Base-by-base conservation (phyloP, 35 echinoderm and acorn worm species). In the Chiridota heheva region DNA sequence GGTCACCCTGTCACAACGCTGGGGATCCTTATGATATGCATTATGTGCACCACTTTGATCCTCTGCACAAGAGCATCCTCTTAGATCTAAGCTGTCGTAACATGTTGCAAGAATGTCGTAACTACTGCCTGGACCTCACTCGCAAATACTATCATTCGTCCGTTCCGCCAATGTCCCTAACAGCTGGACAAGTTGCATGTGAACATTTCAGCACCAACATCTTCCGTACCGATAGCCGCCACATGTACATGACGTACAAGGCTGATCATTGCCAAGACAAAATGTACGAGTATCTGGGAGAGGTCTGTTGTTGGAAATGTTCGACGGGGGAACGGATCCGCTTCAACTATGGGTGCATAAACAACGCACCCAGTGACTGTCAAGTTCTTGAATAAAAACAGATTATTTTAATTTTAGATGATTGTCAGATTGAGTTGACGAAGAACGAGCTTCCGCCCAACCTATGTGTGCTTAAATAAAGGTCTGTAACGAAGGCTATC, bases 41-140 rank as follows among this genome's bases (percentile, higher is more conserved):
- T 17, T 47, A 74, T 26, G 55, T 74, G 70, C 55, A 74, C 44
- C 70, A 74, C 70, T 74, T 74, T 17, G 70, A 74, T 15, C 70
- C 70, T 33, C 17, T 51, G 13, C 42, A 47, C 7, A 74, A 74
- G 15, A 74, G 70, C 44, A 74, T 74, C 30, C 70, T 74, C 25
- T 74, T 74, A 0, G 70, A 74, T 18, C 43, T 74, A 6, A 74
- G 7, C 4, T 74, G 70, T 33, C 70, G 70, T 5, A 47, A 74
- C 29, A 74, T 74, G 70, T 28, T 74, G 5, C 20, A 47, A 51
- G 70, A 74, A 33, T 74, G 70, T 51, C 70, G 43, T 17, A 24
- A 26, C n/a, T 74, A 49, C 55, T 74, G 70, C 44, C 47, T 30
- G 44, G 40, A 74, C 6, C 36, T 49, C 7, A 31, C 25, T 7